These are phyloP conservation scores for Nezara viridula DNA, from an alignment of 2,888 invertebrate species.

Conservation along the genomic window DNA sequence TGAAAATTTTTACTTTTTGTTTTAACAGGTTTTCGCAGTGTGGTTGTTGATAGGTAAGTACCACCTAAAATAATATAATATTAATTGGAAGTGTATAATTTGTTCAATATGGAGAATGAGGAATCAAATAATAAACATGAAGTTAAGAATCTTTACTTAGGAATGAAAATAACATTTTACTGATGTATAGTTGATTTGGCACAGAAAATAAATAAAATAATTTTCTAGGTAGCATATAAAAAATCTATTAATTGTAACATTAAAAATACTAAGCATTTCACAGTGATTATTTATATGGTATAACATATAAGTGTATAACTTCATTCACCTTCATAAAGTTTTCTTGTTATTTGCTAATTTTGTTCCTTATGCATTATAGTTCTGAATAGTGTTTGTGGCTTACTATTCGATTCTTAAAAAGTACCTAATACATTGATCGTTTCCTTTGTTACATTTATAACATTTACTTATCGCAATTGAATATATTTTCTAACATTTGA, in stretches of 20 bases:
- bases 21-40: too few species aligned
- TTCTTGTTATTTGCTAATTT: background rate
- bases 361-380: background rate
- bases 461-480: background rate
- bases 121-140: background rate
- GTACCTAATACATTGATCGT: background rate
- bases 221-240: background rate
- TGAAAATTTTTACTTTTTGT: too few species aligned
- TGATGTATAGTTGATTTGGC: background rate
- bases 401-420: background rate
- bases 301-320: background rate
- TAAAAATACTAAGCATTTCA: background rate
- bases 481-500: background rate
- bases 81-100: too few species aligned
- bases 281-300: background rate
- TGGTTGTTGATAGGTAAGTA: too few species aligned
- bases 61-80: too few species aligned
- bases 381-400: background rate
- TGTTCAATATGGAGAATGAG: too few species aligned
- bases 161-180: background rate
- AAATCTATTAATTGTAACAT: background rate
- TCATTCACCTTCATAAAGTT: background rate
- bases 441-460: background rate
- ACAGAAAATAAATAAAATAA: background rate
- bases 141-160: slow-evolving; percentile 10